phyloP scores from a whole-genome alignment of 53 echinoderm and acorn worm species.

The Astropecten irregularis region DNA sequence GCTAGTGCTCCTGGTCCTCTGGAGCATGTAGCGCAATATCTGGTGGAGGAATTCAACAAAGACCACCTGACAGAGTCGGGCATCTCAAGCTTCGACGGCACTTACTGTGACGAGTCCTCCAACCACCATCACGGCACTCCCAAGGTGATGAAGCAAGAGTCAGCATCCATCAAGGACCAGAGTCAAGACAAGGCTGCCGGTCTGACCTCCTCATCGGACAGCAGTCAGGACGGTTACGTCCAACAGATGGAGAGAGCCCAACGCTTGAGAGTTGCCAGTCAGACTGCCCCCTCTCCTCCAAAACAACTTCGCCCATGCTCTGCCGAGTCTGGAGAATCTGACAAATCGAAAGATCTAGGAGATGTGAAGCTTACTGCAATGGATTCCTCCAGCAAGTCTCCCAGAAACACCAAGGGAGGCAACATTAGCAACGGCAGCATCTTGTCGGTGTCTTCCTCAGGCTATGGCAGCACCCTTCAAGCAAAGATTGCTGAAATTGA shows the following conservation, averaged over 20 bases:
- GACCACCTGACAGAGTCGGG: conserved; percentile 11
- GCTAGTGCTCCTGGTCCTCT: conserved; percentile 42
- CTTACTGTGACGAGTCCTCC: conserved; percentile 24
- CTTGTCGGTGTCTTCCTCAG: background rate
- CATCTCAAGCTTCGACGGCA: conserved; percentile 44
- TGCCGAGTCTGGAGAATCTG: background rate
- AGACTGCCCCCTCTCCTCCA: background rate
- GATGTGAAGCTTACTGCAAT: background rate
- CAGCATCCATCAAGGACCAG: background rate
- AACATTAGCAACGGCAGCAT: background rate
- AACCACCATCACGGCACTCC: conserved; percentile 1
- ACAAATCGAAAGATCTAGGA: background rate
- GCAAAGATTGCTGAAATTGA: conserved; percentile 28
- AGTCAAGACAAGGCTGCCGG: background rate
- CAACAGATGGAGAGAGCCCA: conserved; percentile 29
- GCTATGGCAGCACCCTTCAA: conserved; percentile 30
- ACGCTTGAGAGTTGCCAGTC: background rate
- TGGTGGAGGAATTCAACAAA: conserved; percentile 1
- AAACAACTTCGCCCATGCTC: background rate
- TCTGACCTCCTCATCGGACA: conserved; percentile 17
- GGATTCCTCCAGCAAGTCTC: background rate
- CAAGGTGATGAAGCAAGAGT: background rate
- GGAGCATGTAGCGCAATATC: conserved; percentile 23
- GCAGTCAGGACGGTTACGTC: conserved; percentile 52
- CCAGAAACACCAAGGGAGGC: background rate